Conservation (phyloP, 2,113 vertebrate genomes). For the Saccopteryx bilineata region DNA sequence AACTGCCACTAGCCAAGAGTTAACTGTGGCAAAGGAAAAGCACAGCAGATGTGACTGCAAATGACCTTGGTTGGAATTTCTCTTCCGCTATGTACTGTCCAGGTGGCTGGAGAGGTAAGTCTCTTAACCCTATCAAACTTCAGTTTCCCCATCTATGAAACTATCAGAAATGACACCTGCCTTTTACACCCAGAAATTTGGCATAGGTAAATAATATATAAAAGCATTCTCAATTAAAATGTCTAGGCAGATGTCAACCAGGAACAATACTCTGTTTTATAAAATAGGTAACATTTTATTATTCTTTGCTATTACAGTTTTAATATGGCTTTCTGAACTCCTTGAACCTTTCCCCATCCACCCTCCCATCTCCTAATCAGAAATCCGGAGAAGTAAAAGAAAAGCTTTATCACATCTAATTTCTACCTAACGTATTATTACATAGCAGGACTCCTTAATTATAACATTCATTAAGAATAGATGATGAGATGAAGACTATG, state of each 20-base stretch:
- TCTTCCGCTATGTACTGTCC: background rate
- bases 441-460: background rate
- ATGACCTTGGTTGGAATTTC: background rate
- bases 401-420: background rate
- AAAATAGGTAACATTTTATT: background rate
- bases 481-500: background rate
- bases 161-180: background rate
- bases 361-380: background rate
- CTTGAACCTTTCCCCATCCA: background rate
- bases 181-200: background rate
- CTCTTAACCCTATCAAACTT: background rate
- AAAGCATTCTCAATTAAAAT: background rate
- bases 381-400: background rate
- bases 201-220: background rate
- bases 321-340: background rate
- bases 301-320: background rate
- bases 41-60: background rate
- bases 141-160: background rate
- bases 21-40: background rate
- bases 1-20: background rate
- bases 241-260: background rate
- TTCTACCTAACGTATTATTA: background rate
- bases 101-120: background rate
- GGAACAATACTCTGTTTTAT: background rate
- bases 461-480: background rate